Evolutionary conservation across 2,888 invertebrate genomes (phyloP), one percentile per base, ranked within the genome.

Genomic region (Oeneis ivallda): DNA sequence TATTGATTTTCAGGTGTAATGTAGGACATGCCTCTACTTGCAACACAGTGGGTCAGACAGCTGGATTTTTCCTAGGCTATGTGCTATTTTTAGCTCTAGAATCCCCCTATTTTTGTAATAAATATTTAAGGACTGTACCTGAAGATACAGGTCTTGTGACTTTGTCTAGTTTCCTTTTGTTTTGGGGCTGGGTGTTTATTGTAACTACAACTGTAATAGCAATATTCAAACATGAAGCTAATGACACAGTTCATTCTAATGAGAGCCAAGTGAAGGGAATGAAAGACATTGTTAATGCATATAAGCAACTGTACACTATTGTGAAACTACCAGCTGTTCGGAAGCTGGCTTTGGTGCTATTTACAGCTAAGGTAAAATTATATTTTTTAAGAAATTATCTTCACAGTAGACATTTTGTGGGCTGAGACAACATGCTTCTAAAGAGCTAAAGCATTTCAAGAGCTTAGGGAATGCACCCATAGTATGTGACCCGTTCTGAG

Each of bases 21-120:
- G 98, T 99, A 5, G 98, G 98, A 2, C 98, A 99, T 92, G 99
- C 99, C 0, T 99, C 99, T 1, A 99, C 99, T 0, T 99, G 99
- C 82, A 99, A 99, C 82, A 97, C 97, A 75, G 98, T 99, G 0
- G 99, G 99, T 3, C 99, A 99, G 92, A 99, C 99, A 0, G 97
- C 98, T 45, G 99, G 99, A 0, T 99, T 96, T 85, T 99, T 99
- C 81, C 92, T 99, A 2, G 99, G 99, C 69, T 99, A 99, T 87
- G 98, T 99, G 0, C 93, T 99, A 11, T 99, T 99, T 84, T 94
- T 99, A 83, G 98, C 99, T 0, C 87, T 99, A 64, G 99, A 99
- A 87, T 99, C 99, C 0, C 93, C 97, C 37, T 96, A 97, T 76
- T 99, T 99, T 89, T 99, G 98, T 84, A 99, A 99, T 85, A 95